phyloP scores from a whole-genome alignment of 1,140 invertebrate genomes.

The Drosophila busckii region DNA sequence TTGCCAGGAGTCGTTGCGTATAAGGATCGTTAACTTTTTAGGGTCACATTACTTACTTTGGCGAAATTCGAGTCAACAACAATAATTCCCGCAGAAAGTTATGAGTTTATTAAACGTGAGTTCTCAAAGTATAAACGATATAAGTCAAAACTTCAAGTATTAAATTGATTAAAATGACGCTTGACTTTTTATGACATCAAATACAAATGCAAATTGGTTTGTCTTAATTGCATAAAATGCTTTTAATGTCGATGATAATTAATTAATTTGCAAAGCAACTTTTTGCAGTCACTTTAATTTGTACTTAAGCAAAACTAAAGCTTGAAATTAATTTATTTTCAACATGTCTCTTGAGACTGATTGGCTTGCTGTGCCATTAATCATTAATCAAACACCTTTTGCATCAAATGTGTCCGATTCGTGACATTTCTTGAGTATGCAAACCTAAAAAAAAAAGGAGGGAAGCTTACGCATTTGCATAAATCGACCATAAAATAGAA shows the following conservation, averaged over 20 bases:
- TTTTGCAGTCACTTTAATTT: too few relatives aligned
- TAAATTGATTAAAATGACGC: conserved; percentile 23
- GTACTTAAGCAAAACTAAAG: not conserved
- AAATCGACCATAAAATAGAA: conserved; percentile 69
- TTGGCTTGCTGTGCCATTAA: conserved; percentile 26
- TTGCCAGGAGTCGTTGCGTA: conserved; percentile 20
- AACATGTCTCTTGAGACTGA: conserved; percentile 30
- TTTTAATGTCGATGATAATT: too few relatives aligned
- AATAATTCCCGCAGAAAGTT: conserved; percentile 37
- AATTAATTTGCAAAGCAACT: too few relatives aligned
- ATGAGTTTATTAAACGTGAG: conserved; percentile 48
- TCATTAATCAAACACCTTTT: conserved; percentile 64
- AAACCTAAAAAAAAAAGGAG: conserved; percentile 14
- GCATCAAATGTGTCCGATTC: not conserved
- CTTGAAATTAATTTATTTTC: conserved; percentile 17
- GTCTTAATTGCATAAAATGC: too few relatives aligned
- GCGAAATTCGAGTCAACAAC: not conserved
- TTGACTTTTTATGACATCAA: conserved; percentile 14
- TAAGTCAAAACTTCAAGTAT: conserved; percentile 25
- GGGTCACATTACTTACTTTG: conserved; percentile 55
- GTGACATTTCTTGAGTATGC: conserved; percentile 33
- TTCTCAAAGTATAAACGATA: conserved; percentile 36
- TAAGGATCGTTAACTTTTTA: conserved; percentile 59
- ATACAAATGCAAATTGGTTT: not conserved
- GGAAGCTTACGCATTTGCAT: conserved; percentile 54